Base-by-base conservation (phyloP, 2,888 invertebrate species). In the Pinctada fucata region DNA sequence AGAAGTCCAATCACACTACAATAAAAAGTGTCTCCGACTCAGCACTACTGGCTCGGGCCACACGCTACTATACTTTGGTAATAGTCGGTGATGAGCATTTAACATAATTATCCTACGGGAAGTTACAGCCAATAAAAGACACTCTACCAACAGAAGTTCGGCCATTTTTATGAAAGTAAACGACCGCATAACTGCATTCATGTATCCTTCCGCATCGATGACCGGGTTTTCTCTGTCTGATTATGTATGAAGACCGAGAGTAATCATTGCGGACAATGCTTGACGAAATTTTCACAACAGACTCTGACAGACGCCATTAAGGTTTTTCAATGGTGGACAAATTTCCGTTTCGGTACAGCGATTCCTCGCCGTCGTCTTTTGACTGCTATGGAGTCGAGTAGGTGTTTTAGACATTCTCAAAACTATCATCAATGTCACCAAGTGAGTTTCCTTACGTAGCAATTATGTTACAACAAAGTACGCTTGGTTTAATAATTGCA, bases 71-170 rank as follows among this genome's bases (percentile, higher is more conserved):
- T 63, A 52, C 74, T 16, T 49, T 47, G 64, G 64, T 70, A 73
- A 70, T 49, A 45, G 31, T 58, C 72, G 58, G 68, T 77, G 79
- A 77, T 77, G 77, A 78, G 69, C 79, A 77, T 74, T 79, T 79
- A 72, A 79, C 74, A 79, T 82, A 82, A 82, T 82, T 82, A 75
- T 65, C 65, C 65, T 64, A 16, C 75, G 72, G 63, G 66, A 49
- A 47, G 50, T 50, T 45, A 52, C 58, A 5, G 10, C 58, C 58
- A 52, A 52, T 52, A 52, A 52, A 8, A 52, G 58, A 52, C 5
- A 8, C 58, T 5, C 58, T 8, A 10, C 58, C 5, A 52, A 5
- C 5, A 52, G 10, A 52, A 52, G 58, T 10, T 52, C 58, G 10
- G 58, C 58, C 58, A 52, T 10, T 52, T 10, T 64, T 58, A 66